A percentile compares a stretch with the other conserved stretches of the same genome.
phyloP scores from a whole-genome alignment of 2,797 vertebrate species.

The Momotus momota region DNA sequence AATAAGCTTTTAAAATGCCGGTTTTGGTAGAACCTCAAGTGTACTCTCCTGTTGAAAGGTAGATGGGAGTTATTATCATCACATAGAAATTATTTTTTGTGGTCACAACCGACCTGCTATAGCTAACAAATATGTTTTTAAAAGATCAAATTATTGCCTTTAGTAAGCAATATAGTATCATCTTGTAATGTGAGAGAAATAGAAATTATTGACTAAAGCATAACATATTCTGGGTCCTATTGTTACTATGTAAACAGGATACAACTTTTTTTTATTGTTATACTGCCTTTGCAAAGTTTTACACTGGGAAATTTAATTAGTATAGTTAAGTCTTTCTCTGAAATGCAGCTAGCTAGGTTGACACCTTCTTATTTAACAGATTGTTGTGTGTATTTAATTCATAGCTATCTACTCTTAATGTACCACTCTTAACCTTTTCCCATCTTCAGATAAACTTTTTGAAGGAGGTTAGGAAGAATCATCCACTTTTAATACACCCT shows the following conservation, averaged over 20 bases:
- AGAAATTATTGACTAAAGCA: not conserved
- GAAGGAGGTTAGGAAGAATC: not conserved
- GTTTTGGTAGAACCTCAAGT: slow-evolving; percentile 2
- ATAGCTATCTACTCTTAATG: not conserved
- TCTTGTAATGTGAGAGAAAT: not conserved
- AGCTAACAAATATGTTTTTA: slow-evolving; percentile 6
- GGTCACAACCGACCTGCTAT: not conserved
- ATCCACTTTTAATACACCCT: not conserved
- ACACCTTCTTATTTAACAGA: not conserved
- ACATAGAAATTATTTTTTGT: not conserved
- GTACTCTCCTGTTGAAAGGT: not conserved
- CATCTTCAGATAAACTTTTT: not conserved
- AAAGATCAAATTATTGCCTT: not conserved
- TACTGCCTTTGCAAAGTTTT: not conserved
- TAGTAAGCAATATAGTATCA: not conserved
- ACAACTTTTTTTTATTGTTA: not conserved
- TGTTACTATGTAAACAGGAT: not conserved
- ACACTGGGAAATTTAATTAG: not conserved
- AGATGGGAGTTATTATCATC: not conserved
- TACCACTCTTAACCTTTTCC: not conserved
- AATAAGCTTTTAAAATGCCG: slow-evolving; percentile 10
- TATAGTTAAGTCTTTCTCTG: not conserved
- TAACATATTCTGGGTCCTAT: not conserved
- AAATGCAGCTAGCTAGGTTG: not conserved
- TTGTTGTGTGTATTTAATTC: not conserved